Evolutionary conservation across 1,140 invertebrate species (phyloP), one percentile per base, ranked within the genome.

Genomic region (Penaeus vannamei): DNA sequence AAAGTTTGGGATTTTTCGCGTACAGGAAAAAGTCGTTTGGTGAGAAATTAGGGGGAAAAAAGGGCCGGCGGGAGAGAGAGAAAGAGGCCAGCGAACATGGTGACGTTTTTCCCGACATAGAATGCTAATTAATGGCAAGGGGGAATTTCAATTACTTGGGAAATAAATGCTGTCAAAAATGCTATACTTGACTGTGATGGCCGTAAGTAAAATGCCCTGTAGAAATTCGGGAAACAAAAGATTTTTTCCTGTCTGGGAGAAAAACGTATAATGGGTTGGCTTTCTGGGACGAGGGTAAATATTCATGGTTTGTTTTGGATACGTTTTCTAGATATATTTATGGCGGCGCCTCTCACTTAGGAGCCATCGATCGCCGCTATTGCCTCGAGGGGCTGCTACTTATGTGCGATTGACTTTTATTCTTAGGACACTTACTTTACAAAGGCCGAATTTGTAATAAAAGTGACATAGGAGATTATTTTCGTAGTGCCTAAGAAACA

Each of bases 41-140:
- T 87, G 80, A 87, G 86, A 87, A 87, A 87, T 87, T 87, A 87
- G 26, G 85, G 80, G 77, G 60, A 62, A 64, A 87, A 87, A 87
- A 79, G 19, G 20, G 19, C 66, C 46, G 53, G 60, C 66, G 79
- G 84, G 80, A 72, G 46, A 64, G 80, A 81, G 85, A 86, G 85
- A 79, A 46, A 61, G 36, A 62, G 26, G 36, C 23, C 53, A 69
- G n/a, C n/a, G 72, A 29, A 76, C 59, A 69, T 32, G 87, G 82
- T 62, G 87, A 84, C 82, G 81, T 89, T 89, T 84, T 72, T 84
- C 46, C 83, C 72, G 36, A 89, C 87, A 89, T 80, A 90, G 89
- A 90, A 90, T 90, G 89, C 85, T 90, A 90, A 90, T 90, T 90
- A 90, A 86, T 86, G 85, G 82, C 85, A 90, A 90, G 85, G 85